A percentile compares a stretch with the other conserved stretches of the same genome.
These are phyloP conservation scores for Scolopax rusticola DNA, from an alignment of 2,797 vertebrate genomes.

Conservation along the genomic window DNA sequence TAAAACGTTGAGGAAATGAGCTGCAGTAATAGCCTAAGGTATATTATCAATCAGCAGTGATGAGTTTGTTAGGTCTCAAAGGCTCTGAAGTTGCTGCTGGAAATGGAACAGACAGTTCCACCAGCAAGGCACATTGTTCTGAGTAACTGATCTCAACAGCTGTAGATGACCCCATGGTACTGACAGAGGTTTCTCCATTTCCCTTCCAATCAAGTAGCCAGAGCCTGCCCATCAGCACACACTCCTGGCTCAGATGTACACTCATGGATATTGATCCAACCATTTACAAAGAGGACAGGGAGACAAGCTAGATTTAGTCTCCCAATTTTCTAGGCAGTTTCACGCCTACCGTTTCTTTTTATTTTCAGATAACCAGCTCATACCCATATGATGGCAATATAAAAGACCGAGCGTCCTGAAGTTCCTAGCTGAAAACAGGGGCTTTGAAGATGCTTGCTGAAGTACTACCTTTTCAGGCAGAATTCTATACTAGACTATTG, in stretches of 20 bases:
- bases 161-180: not conserved
- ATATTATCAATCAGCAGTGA: not conserved
- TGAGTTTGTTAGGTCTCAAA: not conserved
- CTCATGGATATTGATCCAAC: not conserved
- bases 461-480: not conserved
- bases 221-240: not conserved
- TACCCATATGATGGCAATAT: not conserved
- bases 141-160: not conserved
- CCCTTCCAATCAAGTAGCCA: not conserved
- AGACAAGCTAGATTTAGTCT: not conserved
- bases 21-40: not conserved
- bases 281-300: not conserved
- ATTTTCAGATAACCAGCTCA: not conserved
- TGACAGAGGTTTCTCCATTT: not conserved
- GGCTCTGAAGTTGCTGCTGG: not conserved
- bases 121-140: not conserved
- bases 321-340: not conserved
- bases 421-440: not conserved
- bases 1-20: not conserved
- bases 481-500: not conserved
- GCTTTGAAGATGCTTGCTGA: not conserved
- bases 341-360: not conserved
- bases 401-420: not conserved
- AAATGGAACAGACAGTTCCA: not conserved
- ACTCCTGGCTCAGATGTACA: not conserved